Base-by-base conservation (phyloP, 2,797 vertebrate species). In the Pangasius krempfi region DNA sequence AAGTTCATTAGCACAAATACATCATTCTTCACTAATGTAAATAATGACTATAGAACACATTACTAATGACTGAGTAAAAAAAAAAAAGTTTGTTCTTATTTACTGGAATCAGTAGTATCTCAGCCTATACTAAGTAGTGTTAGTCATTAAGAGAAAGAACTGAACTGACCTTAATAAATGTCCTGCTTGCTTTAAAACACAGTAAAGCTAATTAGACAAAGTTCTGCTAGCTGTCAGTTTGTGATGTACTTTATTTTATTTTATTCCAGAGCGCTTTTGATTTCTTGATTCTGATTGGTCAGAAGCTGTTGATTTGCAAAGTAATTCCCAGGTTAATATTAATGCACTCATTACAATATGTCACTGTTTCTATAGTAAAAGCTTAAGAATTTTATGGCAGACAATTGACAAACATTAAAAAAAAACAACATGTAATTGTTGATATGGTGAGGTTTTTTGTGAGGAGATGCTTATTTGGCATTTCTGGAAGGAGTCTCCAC, bases 141-240 rank as follows among this genome's bases (percentile, higher is more conserved):
- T 54, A 16, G n/a, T 33, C 16, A 54, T 79, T 79, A 79, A 79
- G n/a, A 80, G 16, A 54, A 33, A 79, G 14, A 79, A 78, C 75
- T 54, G 6, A 52, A 50, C 27, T 78, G 44, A 72, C 70, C 70
- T 40, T n/a, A 30, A 66, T 30, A 20, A 20, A 40, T 44, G 37
- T 40, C 18, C 30, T 66, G 25, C 27, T n/a, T n/a, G 62, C 62
- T 66, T 66, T 66, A 30, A 30, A 66, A 44, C 5, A 7, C 20
- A 27, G 73, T 76, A 50, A 47, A 50, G 16, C 50, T 56, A 33
- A 10, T 13, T 58, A 56, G 7, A 0, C 20, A 37, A 37, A 37
- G 16, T 22, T 37, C 37, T 25, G 30, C 12, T n/a, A 27, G 25
- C 40, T 75, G 25, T 27, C 40, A 50, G 78, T 12, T 56, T 56